phyloP scores from a whole-genome alignment of 1,140 invertebrate genomes.

The Macrosteles quadrilineatus region DNA sequence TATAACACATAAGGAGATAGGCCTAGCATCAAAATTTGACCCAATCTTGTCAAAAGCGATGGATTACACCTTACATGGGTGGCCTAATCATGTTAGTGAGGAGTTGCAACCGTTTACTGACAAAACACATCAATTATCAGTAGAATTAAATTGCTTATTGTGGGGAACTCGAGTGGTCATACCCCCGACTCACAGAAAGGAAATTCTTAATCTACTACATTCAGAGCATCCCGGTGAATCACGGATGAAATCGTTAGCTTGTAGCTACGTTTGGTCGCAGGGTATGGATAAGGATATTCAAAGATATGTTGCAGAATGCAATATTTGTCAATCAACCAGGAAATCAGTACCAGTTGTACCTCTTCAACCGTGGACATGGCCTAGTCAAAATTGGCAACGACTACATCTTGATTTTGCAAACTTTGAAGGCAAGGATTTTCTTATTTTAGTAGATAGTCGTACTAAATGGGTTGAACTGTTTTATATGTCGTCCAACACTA shows the following conservation, averaged over 20 bases:
- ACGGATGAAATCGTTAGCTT: slow-evolving; percentile 49
- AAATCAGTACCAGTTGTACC: neutral
- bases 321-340: slow-evolving; percentile 30
- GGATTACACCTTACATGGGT: slow-evolving; percentile 3
- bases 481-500: neutral
- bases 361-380: neutral
- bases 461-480: slow-evolving; percentile 50
- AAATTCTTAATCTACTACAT: slow-evolving; percentile 47
- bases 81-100: slow-evolving; percentile 3
- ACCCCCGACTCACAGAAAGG: slow-evolving; percentile 38
- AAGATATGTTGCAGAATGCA: slow-evolving; percentile 26
- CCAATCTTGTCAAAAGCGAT: neutral
- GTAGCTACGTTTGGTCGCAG: slow-evolving; percentile 49
- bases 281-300: slow-evolving; percentile 47
- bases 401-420: slow-evolving; percentile 15
- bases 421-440: neutral
- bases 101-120: slow-evolving; percentile 1
- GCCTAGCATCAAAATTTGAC: too few relatives aligned
- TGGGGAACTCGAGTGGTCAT: slow-evolving; percentile 43
- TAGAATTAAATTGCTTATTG: slow-evolving; percentile 28
- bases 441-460: slow-evolving; percentile 44
- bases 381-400: neutral
- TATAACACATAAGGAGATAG: too few relatives aligned
- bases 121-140: slow-evolving; percentile 14
- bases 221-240: slow-evolving; percentile 45